Evolutionary conservation across 92 coral and sea anemone genomes (phyloP).

Genomic region (Porites rus): DNA sequence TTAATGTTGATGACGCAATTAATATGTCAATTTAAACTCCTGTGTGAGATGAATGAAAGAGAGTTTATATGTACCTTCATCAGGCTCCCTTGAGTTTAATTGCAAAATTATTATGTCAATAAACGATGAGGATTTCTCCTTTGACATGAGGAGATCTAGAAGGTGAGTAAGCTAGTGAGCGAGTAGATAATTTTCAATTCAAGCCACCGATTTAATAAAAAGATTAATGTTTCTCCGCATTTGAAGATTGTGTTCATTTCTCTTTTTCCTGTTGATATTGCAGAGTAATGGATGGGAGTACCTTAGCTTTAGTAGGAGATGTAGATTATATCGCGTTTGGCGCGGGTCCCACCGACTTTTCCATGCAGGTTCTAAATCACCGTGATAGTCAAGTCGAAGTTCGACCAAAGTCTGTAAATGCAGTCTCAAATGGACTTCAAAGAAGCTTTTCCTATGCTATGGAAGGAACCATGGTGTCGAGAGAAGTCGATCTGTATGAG

Average conservation of each 20-base stretch:
- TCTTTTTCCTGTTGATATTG: background rate
- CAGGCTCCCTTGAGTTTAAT: background rate
- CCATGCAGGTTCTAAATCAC: constrained; percentile 3
- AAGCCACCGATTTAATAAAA: too few species aligned
- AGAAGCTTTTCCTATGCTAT: constrained; percentile 64
- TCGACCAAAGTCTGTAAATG: background rate
- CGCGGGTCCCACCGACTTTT: constrained; percentile 16
- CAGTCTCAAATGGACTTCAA: constrained; percentile 18
- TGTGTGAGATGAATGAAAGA: background rate
- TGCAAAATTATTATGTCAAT: background rate
- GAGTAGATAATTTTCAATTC: background rate
- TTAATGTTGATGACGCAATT: constrained; percentile 2
- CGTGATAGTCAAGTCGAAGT: background rate
- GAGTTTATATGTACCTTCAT: too few species aligned
- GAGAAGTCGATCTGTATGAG: constrained; percentile 28
- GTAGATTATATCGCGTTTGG: constrained; percentile 1
- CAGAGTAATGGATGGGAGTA: constrained; percentile 23
- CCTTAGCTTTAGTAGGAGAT: constrained; percentile 16
- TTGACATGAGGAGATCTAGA: background rate
- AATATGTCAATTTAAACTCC: constrained; percentile 29
- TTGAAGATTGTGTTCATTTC: background rate
- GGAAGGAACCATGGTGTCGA: constrained; percentile 48
- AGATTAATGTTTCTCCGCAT: too few species aligned
- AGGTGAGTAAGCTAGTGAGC: background rate
- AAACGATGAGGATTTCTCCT: background rate